Evolutionary conservation across 2,797 vertebrate genomes (phyloP).

Genomic region (Microctenopoma lineatum): DNA sequence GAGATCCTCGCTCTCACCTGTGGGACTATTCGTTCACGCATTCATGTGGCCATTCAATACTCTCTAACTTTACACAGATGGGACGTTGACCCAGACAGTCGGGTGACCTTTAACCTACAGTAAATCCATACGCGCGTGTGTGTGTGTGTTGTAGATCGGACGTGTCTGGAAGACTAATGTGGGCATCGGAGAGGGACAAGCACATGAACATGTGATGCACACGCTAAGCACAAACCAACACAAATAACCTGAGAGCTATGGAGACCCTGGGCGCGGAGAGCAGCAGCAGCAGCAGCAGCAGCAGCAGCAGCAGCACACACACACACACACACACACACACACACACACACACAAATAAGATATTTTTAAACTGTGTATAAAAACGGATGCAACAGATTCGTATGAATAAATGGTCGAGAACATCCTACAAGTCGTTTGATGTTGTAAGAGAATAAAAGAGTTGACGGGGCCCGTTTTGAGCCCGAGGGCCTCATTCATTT

Average conservation of each 20-base stretch:
- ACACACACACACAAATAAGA: conserved; percentile 2
- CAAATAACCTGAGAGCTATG: conserved; percentile 81
- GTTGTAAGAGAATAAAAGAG: conserved; percentile 59
- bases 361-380: conserved; percentile 40
- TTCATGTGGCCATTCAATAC: conserved; percentile 1
- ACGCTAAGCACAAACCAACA: conserved; percentile 66
- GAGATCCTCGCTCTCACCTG: conserved; percentile 17
- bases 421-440: conserved; percentile 26
- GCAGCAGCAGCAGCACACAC: too few relatives aligned
- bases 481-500: conserved; percentile 52
- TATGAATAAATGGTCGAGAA: conserved; percentile 39
- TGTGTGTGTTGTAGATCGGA: conserved; percentile 14
- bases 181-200: conserved; percentile 61
- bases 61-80: conserved; percentile 3
- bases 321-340: conserved; percentile 9
- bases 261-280: conserved; percentile 75
- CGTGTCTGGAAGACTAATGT: conserved; percentile 78
- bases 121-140: too few relatives aligned
- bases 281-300: conserved; percentile 50
- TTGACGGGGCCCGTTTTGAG: conserved; percentile 38
- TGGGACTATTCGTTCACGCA: conserved; percentile 13
- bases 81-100: conserved; percentile 30
- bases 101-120: conserved; percentile 4
- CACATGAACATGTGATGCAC: conserved; percentile 45
- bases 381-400: conserved; percentile 45